Conservation (phyloP, 2,888 invertebrate species). For the Xestobium rufovillosum region DNA sequence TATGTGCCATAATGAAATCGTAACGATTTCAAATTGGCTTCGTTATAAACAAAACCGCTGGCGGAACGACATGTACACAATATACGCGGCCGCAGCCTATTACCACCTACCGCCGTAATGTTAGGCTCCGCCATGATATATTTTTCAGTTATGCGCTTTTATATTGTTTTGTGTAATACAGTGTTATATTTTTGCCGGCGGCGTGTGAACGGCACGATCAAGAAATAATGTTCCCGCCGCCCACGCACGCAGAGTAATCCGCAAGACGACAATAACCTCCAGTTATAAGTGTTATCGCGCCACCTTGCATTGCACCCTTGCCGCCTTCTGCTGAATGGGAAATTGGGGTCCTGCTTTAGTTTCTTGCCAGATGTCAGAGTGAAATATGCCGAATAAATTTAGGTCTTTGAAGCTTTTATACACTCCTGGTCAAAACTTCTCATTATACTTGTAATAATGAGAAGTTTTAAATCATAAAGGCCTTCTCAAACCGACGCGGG, state of each 20-base stretch:
- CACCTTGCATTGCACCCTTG: too few species aligned
- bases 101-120: slow-evolving; percentile 18
- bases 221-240: slow-evolving; percentile 28
- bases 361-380: too few species aligned
- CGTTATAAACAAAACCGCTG: slow-evolving; percentile 13
- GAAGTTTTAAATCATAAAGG: too few species aligned
- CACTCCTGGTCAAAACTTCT: too few species aligned
- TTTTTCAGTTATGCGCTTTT: slow-evolving; percentile 23
- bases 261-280: slow-evolving; percentile 22
- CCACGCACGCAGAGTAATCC: slow-evolving; percentile 24
- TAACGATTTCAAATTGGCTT: slow-evolving; percentile 18
- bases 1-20: slow-evolving; percentile 12
- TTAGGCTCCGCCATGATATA: slow-evolving; percentile 24
- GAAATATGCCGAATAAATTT: too few species aligned
- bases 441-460: too few species aligned
- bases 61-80: slow-evolving; percentile 11
- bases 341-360: too few species aligned
- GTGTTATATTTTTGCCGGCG: slow-evolving; percentile 27
- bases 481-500: too few species aligned
- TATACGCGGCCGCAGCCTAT: slow-evolving; percentile 22
- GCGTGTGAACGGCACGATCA: slow-evolving; percentile 29
- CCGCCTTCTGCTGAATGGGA: too few species aligned
- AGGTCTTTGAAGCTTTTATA: too few species aligned
- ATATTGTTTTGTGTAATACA: slow-evolving; percentile 29
- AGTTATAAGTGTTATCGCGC: too few species aligned